A percentile compares a stretch with the other conserved stretches of the same genome.
These are phyloP conservation scores for Limnephilus marmoratus DNA, from an alignment of 2,888 invertebrate species.

Conservation along the genomic window DNA sequence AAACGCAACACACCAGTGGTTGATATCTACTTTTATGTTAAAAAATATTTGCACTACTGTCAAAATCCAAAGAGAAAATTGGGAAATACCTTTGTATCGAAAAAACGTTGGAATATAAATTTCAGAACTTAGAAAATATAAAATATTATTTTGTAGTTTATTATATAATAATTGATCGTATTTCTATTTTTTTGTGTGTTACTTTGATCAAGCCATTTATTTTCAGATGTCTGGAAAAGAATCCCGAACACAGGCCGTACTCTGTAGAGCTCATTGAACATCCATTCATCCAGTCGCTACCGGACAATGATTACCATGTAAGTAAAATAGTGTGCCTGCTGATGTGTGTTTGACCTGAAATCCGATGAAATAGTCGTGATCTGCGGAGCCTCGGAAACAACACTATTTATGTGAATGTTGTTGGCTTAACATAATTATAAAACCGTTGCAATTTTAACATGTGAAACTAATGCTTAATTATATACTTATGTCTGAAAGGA, in stretches of 20 bases:
- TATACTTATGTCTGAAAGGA: background rate
- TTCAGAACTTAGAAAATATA: too few relatives aligned
- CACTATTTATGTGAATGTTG: background rate
- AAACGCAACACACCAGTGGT: too few relatives aligned
- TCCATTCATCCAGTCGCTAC: constrained; percentile 87
- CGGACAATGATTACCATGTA: constrained; percentile 89
- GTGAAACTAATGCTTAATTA: constrained; percentile 18
- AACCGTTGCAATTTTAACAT: constrained; percentile 7
- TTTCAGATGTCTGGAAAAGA: constrained; percentile 89
- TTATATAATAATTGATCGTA: background rate
- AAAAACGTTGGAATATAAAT: too few relatives aligned
- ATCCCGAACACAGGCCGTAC: constrained; percentile 90
- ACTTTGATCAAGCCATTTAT: background rate
- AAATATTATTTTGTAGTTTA: too few relatives aligned
- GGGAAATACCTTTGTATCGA: too few relatives aligned
- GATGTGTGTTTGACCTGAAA: background rate
- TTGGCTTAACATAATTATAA: constrained; percentile 8
- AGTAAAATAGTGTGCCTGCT: constrained; percentile 67
- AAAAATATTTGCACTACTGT: too few relatives aligned
- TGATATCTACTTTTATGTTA: too few relatives aligned
- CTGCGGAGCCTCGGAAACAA: background rate
- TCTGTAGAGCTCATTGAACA: constrained; percentile 89
- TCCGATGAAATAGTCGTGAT: background rate
- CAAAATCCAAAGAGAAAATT: too few relatives aligned
- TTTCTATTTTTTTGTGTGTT: background rate